Evolutionary conservation across 2,888 invertebrate genomes (phyloP).

Genomic region (Drosophila picticornis): DNA sequence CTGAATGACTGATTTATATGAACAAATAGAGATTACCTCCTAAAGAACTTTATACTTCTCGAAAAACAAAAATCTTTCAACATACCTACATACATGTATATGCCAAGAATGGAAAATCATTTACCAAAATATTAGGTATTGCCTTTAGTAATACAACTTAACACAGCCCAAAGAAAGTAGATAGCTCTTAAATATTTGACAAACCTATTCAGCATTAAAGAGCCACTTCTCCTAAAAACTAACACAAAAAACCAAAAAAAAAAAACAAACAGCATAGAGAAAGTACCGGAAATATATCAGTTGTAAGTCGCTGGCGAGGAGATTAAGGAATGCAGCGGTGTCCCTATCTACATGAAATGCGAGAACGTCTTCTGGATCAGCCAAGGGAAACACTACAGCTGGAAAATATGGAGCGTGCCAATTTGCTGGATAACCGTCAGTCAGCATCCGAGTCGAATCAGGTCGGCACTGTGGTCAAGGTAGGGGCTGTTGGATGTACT

Average conservation of each 20-base stretch:
- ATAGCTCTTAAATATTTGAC: constrained; percentile 18
- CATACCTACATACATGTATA: constrained; percentile 5
- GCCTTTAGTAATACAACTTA: not conserved
- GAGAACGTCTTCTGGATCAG: constrained; percentile 93
- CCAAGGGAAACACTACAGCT: constrained; percentile 88
- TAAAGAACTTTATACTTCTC: constrained; percentile 49
- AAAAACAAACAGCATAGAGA: constrained; percentile 10
- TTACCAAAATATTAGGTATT: constrained; percentile 25
- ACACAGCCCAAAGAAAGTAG: constrained; percentile 10
- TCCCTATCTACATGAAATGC: constrained; percentile 97
- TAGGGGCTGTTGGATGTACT: constrained; percentile 86
- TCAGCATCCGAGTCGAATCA: constrained; percentile 88
- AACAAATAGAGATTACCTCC: constrained; percentile 51
- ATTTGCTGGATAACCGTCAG: constrained; percentile 85
- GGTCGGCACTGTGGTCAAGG: constrained; percentile 96
- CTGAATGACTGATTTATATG: constrained; percentile 79
- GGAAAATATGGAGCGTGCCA: constrained; percentile 87
- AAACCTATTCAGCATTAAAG: constrained; percentile 8
- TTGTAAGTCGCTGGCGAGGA: constrained; percentile 1
- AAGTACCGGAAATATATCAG: not conserved
- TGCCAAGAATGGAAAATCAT: constrained; percentile 34
- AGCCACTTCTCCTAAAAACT: not conserved
- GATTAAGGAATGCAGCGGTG: constrained; percentile 87
- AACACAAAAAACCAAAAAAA: not conserved
- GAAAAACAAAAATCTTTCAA: not conserved